These are phyloP conservation scores for Parambassis ranga DNA, from an alignment of 2,797 vertebrate species.

Conservation along the genomic window DNA sequence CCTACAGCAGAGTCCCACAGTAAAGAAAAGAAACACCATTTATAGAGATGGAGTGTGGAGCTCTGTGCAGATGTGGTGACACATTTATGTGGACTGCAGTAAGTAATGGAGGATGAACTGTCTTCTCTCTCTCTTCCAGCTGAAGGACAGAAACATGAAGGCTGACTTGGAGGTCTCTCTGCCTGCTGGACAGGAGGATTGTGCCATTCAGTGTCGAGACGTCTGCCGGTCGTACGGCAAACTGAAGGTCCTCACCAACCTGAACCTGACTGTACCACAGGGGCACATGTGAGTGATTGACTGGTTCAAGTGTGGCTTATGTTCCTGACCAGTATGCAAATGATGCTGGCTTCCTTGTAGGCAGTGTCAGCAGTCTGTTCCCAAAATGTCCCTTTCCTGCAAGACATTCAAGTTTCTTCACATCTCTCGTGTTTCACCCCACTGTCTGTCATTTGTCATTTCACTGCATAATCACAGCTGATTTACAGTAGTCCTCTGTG, in stretches of 20 bases:
- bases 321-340: slow-evolving; percentile 14
- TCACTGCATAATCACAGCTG: neutral
- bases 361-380: neutral
- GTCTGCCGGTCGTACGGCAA: slow-evolving; percentile 83
- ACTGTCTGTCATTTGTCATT: neutral
- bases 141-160: slow-evolving; percentile 61
- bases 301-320: neutral
- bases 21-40: too few relatives aligned
- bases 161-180: slow-evolving; percentile 68
- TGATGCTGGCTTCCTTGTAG: neutral
- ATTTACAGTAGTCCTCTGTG: too few relatives aligned
- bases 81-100: too few relatives aligned
- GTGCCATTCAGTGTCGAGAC: slow-evolving; percentile 74
- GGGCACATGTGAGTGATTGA: slow-evolving; percentile 83
- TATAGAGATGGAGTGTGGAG: too few relatives aligned
- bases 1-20: too few relatives aligned
- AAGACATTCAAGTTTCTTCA: neutral
- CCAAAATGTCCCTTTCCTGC: neutral
- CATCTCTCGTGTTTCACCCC: neutral
- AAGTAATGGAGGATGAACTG: too few relatives aligned
- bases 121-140: slow-evolving; percentile 27
- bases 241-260: slow-evolving; percentile 77
- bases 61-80: too few relatives aligned
- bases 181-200: slow-evolving; percentile 25
- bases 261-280: slow-evolving; percentile 79